Base-by-base conservation (phyloP, 2,113 vertebrate species). In the Toxostoma redivivum region DNA sequence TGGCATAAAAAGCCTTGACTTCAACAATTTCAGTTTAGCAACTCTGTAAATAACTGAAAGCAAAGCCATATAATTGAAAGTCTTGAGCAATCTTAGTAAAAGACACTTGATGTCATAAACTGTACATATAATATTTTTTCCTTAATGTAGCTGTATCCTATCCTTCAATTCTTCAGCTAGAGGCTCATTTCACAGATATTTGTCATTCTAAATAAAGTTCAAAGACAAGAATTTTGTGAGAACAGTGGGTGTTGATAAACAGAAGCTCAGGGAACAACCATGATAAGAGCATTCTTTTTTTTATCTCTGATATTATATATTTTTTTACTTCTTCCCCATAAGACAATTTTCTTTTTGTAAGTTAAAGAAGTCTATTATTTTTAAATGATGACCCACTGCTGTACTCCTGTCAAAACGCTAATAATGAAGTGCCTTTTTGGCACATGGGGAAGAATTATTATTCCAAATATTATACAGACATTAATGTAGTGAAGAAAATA, bases 181-280 rank as follows among this genome's bases (percentile, higher is more conserved):
- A 88, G 37, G 18, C 54, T 86, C 35, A 47, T 80, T 94, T 92
- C 67, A 87, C 50, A 83, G 64, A n/a, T 81, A 81, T 70, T 69
- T 92, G 62, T 92, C 73, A 86, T 93, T 94, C 70, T 74, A 57
- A 88, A 73, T 83, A 71, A 94, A 93, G 42, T 91, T 94, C 57
- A 74, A 62, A 67, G 53, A 56, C 77, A 94, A 58, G 35, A 61
- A 60, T 92, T 90, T 86, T 71, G 53, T 86, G 45, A 86, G 28
- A 86, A 58, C 18, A 42, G 54, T 60, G 37, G 9, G 9, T 85
- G 24, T 70, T 90, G 81, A 72, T 72, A 85, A 93, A 73, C 45
- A 84, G 72, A 93, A 74, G n/a, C 20, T 76, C 28, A 42, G 54
- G 40, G 64, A 88, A 65, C 57, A 88, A 71, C 33, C 25, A 33